Evolutionary conservation across 2,797 vertebrate species (phyloP).

Genomic region (Crocodylus rhombifer): DNA sequence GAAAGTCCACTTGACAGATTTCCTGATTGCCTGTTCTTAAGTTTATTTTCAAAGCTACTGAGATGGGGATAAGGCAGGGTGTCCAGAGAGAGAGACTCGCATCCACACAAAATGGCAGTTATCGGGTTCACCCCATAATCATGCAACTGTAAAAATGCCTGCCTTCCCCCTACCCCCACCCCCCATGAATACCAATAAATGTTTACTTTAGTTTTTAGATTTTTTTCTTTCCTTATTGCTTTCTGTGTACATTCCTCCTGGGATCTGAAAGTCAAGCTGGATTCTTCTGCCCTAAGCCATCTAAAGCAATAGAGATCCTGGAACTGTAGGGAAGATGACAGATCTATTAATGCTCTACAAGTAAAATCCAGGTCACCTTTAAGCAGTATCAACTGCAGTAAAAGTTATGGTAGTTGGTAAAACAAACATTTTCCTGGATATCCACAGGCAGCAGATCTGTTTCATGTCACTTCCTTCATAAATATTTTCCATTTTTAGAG

Average conservation of each 20-base stretch:
- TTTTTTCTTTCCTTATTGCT: background rate
- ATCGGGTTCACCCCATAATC: background rate
- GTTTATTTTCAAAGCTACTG: background rate
- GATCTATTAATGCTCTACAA: background rate
- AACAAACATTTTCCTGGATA: background rate
- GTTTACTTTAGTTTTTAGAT: too few relatives aligned
- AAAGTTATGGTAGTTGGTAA: background rate
- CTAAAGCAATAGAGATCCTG: accelerated
- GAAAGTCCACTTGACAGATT: background rate
- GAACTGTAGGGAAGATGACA: background rate
- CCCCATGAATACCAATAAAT: too few relatives aligned
- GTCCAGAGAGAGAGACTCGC: too few relatives aligned
- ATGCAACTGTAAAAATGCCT: background rate
- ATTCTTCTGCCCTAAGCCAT: background rate
- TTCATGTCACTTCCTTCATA: background rate
- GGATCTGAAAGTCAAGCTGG: background rate
- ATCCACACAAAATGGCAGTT: too few relatives aligned
- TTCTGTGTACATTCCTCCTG: background rate
- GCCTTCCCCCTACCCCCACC: background rate
- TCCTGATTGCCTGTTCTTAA: background rate
- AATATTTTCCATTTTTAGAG: background rate
- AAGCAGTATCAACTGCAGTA: background rate
- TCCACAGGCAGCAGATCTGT: background rate
- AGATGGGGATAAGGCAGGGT: too few relatives aligned
- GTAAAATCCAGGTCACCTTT: background rate